Evolutionary conservation across 92 coral and sea anemone species (phyloP), one percentile per base, ranked within the genome.

Genomic region (Paramuricea clavata): DNA sequence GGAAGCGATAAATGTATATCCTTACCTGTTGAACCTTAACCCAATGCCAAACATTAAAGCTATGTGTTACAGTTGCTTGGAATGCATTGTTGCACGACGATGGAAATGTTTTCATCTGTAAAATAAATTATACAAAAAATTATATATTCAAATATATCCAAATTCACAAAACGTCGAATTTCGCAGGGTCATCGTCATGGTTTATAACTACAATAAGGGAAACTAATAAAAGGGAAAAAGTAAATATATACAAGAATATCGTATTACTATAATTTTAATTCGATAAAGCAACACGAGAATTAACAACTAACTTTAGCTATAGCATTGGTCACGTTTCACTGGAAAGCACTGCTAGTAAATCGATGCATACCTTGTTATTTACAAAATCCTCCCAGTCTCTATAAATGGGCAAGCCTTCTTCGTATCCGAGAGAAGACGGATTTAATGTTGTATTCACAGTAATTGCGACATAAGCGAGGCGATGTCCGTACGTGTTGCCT

Each of bases 21-120:
- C 89, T 31, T 10, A 96, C 99, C 98, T 96, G 86, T 47, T 94
- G 94, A 47, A 96, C 96, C 75, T 96, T 96, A 68, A 96, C 64
- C 99, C 99, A 96, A 44, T 96, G 99, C 99, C 99, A 96, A 28
- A 92, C 90, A 82, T 96, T 96, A 16, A 35, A 1, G 23, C 10
- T 12, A 0, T 19, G 3, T 11, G 2, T 28, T 1, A 97, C 94
- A 12, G 98, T 95, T 60, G 99, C 99, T 87, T 96, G 99, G 88
- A 96, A 96, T 6, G 94, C 99, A 81, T 96, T 96, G 54, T 90
- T 94, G 59, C 99, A 96, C 5, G 98, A 91, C 0, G 93, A 56
- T 25, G 99, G 99, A 95, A 96, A 93, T 44, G 65, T 73, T 28
- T 56, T 85, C 92, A 94, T 91, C 99, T 96, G 65, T 13, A 36